Percentiles rank a stretch among this genome's conserved stretches.
phyloP scores from a whole-genome alignment of 2,888 invertebrate genomes.

The Sisyra nigra region DNA sequence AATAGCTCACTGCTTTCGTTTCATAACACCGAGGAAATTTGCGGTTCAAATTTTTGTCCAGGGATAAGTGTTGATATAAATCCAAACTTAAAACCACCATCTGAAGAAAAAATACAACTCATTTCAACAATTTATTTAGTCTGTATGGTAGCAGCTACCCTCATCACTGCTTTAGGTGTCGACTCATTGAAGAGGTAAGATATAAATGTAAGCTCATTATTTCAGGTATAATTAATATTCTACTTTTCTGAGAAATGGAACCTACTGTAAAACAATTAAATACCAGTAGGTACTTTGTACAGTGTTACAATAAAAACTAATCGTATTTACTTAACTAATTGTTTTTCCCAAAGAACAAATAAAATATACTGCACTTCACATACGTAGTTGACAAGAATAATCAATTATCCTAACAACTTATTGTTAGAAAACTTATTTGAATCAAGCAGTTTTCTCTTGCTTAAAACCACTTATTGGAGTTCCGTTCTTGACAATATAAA shows the following conservation, averaged over 20 bases:
- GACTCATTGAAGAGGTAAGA: slow-evolving; percentile 60
- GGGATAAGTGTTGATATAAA: slow-evolving; percentile 38
- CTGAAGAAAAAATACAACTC: slow-evolving; percentile 53
- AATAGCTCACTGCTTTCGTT: slow-evolving; percentile 15
- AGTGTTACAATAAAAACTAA: too few species aligned
- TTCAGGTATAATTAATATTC: slow-evolving; percentile 18
- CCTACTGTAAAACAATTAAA: too few species aligned
- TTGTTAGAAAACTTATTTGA: too few species aligned
- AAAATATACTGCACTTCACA: too few species aligned
- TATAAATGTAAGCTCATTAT: not conserved
- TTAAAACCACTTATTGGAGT: too few species aligned
- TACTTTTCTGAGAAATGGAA: slow-evolving; percentile 17
- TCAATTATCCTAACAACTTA: too few species aligned
- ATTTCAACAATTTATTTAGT: slow-evolving; percentile 67
- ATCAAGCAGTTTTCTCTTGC: too few species aligned
- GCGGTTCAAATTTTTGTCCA: slow-evolving; percentile 63
- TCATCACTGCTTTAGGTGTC: slow-evolving; percentile 61
- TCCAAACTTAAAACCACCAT: slow-evolving; percentile 55
- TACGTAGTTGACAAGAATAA: too few species aligned
- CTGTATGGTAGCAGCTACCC: slow-evolving; percentile 59
- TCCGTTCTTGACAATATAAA: too few species aligned
- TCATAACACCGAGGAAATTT: slow-evolving; percentile 26
- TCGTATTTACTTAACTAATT: too few species aligned
- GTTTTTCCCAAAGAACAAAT: too few species aligned
- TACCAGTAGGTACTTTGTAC: too few species aligned